phyloP scores from a whole-genome alignment of 2,797 vertebrate species.

The Pangasius mekongensis region DNA sequence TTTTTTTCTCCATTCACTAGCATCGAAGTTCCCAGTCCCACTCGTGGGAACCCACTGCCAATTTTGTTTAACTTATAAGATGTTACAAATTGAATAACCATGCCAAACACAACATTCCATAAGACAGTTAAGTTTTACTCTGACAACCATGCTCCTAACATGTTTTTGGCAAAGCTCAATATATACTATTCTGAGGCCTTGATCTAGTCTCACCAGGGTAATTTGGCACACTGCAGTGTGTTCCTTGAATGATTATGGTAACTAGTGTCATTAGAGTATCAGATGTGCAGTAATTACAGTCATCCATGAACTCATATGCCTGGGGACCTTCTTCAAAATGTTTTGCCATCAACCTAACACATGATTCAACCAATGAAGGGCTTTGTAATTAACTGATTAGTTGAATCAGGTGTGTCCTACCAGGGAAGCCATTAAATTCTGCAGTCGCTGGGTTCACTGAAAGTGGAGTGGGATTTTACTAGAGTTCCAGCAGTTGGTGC shows the following conservation, averaged over 20 bases:
- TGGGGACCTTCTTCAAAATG: not conserved
- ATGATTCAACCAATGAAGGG: not conserved
- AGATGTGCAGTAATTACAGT: conserved; percentile 31
- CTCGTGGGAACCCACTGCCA: not conserved
- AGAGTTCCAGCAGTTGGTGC: not conserved
- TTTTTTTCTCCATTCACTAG: not conserved
- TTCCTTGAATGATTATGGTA: conserved; percentile 1
- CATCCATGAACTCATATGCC: not conserved
- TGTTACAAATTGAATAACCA: not conserved
- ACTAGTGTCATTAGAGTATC: conserved; percentile 22
- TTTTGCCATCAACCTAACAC: not conserved
- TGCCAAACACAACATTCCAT: conserved; percentile 11
- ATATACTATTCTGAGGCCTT: not conserved
- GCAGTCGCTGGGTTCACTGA: not conserved
- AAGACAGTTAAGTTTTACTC: not conserved
- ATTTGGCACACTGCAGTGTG: conserved; percentile 1
- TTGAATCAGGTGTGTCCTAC: conserved; percentile 8
- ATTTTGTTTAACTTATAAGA: not conserved
- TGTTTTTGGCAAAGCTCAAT: not conserved
- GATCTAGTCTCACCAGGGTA: conserved; percentile 1
- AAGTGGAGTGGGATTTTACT: not conserved
- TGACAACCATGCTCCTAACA: not conserved
- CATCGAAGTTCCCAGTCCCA: not conserved
- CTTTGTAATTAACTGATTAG: conserved; percentile 16
- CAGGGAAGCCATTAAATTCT: not conserved